Percentiles rank a stretch among this genome's conserved stretches.
Evolutionary conservation across 2,113 vertebrate genomes (phyloP).

Genomic region (Python bivittatus): DNA sequence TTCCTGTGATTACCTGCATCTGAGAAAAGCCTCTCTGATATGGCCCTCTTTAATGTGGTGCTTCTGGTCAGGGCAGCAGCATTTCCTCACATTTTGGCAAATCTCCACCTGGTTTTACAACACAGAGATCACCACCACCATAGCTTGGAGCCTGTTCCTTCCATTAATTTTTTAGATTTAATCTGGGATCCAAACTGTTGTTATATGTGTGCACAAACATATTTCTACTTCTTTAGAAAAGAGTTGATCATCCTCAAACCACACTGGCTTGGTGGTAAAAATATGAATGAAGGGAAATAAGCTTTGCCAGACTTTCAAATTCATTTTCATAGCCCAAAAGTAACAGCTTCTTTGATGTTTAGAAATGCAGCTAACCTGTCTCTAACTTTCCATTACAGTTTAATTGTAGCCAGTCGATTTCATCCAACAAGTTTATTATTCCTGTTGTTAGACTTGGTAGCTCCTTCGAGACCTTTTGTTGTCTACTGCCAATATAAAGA

Average conservation of each 20-base stretch:
- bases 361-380: constrained; percentile 18
- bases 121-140: too few species aligned
- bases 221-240: background rate
- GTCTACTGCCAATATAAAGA: constrained; percentile 96
- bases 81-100: background rate
- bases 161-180: background rate
- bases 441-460: constrained; percentile 85
- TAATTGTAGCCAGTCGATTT: constrained; percentile 92
- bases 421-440: constrained; percentile 86
- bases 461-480: constrained; percentile 94
- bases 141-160: background rate
- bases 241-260: background rate
- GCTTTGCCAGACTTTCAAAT: background rate
- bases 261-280: background rate
- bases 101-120: background rate
- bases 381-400: constrained; percentile 73
- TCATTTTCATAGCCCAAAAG: background rate
- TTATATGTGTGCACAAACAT: background rate
- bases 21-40: background rate
- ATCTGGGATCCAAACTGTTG: background rate
- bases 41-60: background rate
- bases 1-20: background rate
- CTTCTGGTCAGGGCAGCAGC: too few species aligned
- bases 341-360: background rate
- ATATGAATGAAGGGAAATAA: background rate